Conservation (phyloP, 1,140 invertebrate species). For the Muscidifurax raptorellus region DNA sequence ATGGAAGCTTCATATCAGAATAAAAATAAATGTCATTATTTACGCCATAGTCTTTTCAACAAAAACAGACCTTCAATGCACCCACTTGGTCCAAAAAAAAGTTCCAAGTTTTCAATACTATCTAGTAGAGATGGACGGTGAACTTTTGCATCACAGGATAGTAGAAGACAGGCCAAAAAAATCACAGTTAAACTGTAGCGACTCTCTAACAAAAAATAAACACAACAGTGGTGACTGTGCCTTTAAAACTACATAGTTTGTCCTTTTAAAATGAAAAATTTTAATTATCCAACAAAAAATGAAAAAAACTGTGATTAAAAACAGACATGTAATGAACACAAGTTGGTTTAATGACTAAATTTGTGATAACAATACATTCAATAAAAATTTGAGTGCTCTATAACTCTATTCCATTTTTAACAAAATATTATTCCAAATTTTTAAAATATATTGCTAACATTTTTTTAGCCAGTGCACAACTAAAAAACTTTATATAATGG, state of each 20-base stretch:
- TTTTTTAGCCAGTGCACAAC: slow-evolving; percentile 5
- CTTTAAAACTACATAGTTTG: slow-evolving; percentile 41
- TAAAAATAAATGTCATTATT: slow-evolving; percentile 22
- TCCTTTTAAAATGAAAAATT: slow-evolving; percentile 37
- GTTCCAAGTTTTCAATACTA: slow-evolving; percentile 59
- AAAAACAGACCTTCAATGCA: slow-evolving; percentile 68
- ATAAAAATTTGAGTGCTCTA: no score
- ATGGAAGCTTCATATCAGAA: not conserved
- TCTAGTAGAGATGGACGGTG: slow-evolving; percentile 55
- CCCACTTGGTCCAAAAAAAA: slow-evolving; percentile 66
- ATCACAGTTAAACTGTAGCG: slow-evolving; percentile 56
- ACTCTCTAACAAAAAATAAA: slow-evolving; percentile 67
- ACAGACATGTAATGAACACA: not conserved
- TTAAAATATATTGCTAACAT: not conserved
- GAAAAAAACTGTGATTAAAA: slow-evolving; percentile 25
- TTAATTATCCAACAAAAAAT: slow-evolving; percentile 34
- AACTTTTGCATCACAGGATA: slow-evolving; percentile 58
- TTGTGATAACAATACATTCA: not conserved
- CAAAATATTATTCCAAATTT: not conserved
- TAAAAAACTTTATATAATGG: not conserved
- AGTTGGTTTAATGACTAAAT: not conserved
- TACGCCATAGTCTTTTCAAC: slow-evolving; percentile 53
- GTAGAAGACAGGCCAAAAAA: slow-evolving; percentile 55
- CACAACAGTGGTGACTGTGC: slow-evolving; percentile 54
- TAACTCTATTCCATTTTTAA: no score